Evolutionary conservation across 2,113 vertebrate genomes (phyloP).

Genomic region (Pitta sordida): DNA sequence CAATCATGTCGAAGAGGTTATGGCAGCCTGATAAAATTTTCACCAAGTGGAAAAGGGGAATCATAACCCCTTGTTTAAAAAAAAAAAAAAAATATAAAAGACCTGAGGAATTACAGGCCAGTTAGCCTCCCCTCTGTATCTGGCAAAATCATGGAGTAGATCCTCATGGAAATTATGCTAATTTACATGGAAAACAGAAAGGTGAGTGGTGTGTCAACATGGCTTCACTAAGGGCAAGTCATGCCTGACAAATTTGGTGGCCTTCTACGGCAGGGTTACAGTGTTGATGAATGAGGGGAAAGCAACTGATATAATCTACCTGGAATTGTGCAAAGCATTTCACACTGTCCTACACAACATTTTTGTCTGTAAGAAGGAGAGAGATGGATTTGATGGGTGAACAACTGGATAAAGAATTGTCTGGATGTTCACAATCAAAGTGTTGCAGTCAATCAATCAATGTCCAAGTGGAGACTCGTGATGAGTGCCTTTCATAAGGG

Average conservation of each 20-base stretch:
- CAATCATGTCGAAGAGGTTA: not conserved
- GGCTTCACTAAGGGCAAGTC: too few species aligned
- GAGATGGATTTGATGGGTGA: not conserved
- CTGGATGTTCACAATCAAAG: not conserved
- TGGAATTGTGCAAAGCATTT: not conserved
- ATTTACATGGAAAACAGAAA: not conserved
- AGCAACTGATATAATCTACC: not conserved
- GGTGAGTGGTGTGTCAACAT: not conserved
- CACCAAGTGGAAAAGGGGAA: not conserved
- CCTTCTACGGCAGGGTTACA: not conserved
- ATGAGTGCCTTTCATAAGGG: not conserved
- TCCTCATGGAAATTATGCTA: not conserved
- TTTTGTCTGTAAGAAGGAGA: not conserved
- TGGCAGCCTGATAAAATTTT: not conserved
- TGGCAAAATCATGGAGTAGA: not conserved
- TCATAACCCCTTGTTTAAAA: not conserved
- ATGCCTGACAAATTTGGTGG: not conserved
- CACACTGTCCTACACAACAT: not conserved
- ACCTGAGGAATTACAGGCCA: not conserved
- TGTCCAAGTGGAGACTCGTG: not conserved
- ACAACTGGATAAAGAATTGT: not conserved
- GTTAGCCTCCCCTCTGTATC: not conserved
- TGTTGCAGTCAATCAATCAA: not conserved
- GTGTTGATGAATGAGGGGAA: not conserved
- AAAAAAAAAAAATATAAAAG: not conserved